Evolutionary conservation across 30 jellyfish, hydroid and myxozoan species (phyloP).

Genomic region (Haliclystus octoradiatus): DNA sequence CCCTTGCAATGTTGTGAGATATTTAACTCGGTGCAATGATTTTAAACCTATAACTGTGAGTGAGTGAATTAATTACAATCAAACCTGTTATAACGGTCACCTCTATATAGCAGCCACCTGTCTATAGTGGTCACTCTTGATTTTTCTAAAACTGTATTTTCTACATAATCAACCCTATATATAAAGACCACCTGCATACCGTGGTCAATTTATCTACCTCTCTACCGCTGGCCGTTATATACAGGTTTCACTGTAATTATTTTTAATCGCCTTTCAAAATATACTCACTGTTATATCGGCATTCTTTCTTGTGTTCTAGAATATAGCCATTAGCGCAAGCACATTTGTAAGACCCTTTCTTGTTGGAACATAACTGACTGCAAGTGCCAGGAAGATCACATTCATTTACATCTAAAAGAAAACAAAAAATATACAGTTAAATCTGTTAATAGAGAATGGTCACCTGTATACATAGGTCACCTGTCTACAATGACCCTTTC

Average conservation of each 20-base stretch:
- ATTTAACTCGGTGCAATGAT: no score
- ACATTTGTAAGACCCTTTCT: constrained; percentile 60
- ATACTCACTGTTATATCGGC: constrained; percentile 55
- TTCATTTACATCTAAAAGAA: constrained; percentile 57
- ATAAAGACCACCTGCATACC: background rate
- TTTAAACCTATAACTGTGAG: no score
- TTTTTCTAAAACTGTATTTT: no score
- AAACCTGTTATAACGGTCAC: no score
- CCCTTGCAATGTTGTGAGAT: no score
- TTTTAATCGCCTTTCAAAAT: no score
- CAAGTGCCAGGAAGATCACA: constrained; percentile 41
- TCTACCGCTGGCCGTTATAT: background rate
- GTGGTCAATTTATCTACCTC: background rate
- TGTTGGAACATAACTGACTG: constrained; percentile 58
- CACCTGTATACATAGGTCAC: background rate
- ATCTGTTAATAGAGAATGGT: background rate
- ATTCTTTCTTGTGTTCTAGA: constrained; percentile 24
- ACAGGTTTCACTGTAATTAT: no score
- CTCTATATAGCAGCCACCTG: no score
- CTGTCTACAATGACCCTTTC: no score
- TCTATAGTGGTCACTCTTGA: background rate
- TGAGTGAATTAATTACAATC: no score
- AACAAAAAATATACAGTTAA: background rate
- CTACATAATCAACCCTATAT: no score
- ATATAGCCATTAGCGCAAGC: constrained; percentile 46